phyloP scores from a whole-genome alignment of 2,888 invertebrate genomes.

The Andrena praecox region DNA sequence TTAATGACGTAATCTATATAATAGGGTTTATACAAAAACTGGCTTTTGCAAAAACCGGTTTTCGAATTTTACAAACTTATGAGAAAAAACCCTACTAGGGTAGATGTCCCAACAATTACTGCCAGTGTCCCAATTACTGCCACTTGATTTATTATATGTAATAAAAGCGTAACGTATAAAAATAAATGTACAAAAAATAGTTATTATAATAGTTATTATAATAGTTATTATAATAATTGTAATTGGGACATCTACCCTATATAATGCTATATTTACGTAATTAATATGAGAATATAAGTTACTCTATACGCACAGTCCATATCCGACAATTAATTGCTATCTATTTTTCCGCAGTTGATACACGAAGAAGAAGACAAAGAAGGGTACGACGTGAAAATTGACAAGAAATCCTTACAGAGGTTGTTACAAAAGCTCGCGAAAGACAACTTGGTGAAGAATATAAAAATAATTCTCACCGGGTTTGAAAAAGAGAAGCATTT shows the following conservation, averaged over 20 bases:
- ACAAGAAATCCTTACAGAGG: constrained; percentile 88
- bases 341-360: constrained; percentile 83
- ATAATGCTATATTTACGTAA: background rate
- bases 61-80: too few species aligned
- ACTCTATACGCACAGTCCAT: background rate
- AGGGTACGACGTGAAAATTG: constrained; percentile 87
- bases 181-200: too few species aligned
- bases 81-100: too few species aligned
- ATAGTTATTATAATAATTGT: too few species aligned
- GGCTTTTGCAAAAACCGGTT: too few species aligned
- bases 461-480: constrained; percentile 85
- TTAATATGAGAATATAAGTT: background rate
- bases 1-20: background rate
- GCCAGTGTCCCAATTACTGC: too few species aligned
- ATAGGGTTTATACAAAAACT: too few species aligned
- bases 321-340: background rate
- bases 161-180: too few species aligned
- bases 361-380: constrained; percentile 86
- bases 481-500: constrained; percentile 85
- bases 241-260: too few species aligned
- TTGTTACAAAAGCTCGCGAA: constrained; percentile 87
- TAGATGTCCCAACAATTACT: too few species aligned
- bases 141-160: too few species aligned
- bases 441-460: constrained; percentile 87
- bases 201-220: too few species aligned